A percentile compares a stretch with the other conserved stretches of the same genome.
These are phyloP conservation scores for Brachylomia viminalis DNA, from an alignment of 2,888 invertebrate species.

Conservation along the genomic window DNA sequence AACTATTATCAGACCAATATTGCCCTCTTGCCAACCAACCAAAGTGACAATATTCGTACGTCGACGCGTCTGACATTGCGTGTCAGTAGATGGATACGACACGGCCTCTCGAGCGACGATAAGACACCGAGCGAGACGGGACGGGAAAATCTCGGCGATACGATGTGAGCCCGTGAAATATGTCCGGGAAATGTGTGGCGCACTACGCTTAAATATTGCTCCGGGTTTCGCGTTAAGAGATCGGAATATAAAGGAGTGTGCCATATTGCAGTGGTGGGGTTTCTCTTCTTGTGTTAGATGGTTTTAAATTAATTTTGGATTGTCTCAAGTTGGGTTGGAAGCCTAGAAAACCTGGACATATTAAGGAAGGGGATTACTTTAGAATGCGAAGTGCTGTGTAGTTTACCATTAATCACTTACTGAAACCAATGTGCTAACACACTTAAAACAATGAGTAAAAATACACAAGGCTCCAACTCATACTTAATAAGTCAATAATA, in stretches of 20 bases:
- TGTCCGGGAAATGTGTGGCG: constrained; percentile 67
- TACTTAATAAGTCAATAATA: neutral
- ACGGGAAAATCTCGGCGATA: constrained; percentile 66
- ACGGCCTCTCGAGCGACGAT: constrained; percentile 54
- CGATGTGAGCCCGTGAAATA: constrained; percentile 69
- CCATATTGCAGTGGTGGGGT: constrained; percentile 56
- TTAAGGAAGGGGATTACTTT: neutral
- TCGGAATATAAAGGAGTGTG: constrained; percentile 56
- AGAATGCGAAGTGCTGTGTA: neutral
- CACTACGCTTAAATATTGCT: constrained; percentile 66
- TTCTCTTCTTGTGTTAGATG: constrained; percentile 11
- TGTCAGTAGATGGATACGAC: constrained; percentile 59
- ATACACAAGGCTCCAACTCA: neutral
- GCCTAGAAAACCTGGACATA: too few relatives aligned
- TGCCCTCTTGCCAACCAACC: constrained; percentile 55
- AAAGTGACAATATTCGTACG: constrained; percentile 65
- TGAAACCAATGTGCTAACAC: neutral
- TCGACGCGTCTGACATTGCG: constrained; percentile 56
- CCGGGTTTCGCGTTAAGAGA: constrained; percentile 60
- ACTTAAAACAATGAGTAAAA: neutral
- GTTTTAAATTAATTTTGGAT: constrained; percentile 1
- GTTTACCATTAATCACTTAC: neutral
- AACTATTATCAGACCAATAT: constrained; percentile 59
- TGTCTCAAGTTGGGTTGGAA: neutral
- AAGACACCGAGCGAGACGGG: constrained; percentile 60